Evolutionary conservation across 2,797 vertebrate genomes (phyloP).

Genomic region (Enteromius fasciolatus): DNA sequence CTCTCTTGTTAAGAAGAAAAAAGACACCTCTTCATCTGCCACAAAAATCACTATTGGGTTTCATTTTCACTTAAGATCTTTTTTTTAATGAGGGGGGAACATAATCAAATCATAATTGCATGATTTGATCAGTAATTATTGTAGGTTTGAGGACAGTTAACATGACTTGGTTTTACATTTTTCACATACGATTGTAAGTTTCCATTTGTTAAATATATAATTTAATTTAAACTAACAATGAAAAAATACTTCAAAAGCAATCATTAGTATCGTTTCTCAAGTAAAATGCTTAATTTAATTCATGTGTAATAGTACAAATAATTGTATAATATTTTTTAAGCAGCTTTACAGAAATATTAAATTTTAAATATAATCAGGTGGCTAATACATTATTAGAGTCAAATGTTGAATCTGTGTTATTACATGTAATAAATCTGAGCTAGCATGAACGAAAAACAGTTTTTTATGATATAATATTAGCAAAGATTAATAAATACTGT

Average conservation of each 20-base stretch:
- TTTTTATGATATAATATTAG: neutral
- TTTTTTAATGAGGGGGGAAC: neutral
- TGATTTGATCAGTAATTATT: conserved; percentile 43
- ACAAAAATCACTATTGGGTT: neutral
- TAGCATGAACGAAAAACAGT: neutral
- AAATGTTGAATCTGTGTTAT: neutral
- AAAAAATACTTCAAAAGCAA: neutral
- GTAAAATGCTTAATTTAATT: neutral
- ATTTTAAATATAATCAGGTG: neutral
- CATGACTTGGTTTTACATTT: neutral
- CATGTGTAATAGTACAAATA: neutral
- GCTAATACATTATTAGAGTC: neutral
- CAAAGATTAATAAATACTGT: neutral
- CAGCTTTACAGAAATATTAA: neutral
- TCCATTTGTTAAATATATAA: neutral
- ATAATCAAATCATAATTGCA: conserved; percentile 3
- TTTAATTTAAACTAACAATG: neutral
- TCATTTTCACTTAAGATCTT: neutral
- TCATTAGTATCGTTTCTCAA: neutral
- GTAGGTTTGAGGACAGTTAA: neutral
- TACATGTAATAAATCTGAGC: neutral
- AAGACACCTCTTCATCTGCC: neutral
- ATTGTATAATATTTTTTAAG: neutral
- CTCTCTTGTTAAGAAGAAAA: conserved; percentile 49
- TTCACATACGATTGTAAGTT: neutral